Percentiles rank a stretch among this genome's conserved stretches.
Conservation (phyloP, 2,888 invertebrate species). For the Prenolepis imparis region DNA sequence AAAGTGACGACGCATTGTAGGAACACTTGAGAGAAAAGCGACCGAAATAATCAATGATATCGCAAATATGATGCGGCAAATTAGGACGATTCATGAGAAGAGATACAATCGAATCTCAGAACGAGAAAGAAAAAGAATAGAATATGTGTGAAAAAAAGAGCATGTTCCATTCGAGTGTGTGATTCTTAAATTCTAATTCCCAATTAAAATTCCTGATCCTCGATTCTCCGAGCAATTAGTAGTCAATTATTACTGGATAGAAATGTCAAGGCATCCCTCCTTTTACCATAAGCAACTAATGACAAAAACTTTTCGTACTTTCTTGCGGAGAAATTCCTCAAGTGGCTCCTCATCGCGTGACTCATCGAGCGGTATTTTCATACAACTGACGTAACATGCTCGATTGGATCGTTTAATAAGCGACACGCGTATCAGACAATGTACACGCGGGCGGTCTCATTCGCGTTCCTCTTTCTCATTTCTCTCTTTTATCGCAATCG, state of each 20-base stretch:
- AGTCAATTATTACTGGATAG: background rate
- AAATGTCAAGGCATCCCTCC: background rate
- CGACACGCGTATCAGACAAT: conserved; percentile 53
- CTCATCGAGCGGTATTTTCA: conserved; percentile 72
- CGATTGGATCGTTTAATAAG: conserved; percentile 62
- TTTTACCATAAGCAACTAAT: background rate
- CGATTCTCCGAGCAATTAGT: background rate
- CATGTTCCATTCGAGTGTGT: background rate
- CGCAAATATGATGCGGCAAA: background rate
- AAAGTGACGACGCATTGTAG: conserved; percentile 48
- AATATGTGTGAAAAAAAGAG: background rate
- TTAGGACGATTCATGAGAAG: background rate
- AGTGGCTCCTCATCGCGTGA: conserved; percentile 63
- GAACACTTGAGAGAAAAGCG: conserved; percentile 30
- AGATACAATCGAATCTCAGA: background rate
- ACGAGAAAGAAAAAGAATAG: background rate
- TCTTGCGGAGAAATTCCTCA: conserved; percentile 63
- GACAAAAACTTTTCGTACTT: conserved; percentile 16
- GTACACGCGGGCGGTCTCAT: conserved; percentile 14
- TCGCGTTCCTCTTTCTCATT: conserved; percentile 7
- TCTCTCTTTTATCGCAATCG: conserved; percentile 54
- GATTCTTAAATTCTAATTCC: background rate
- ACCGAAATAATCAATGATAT: background rate
- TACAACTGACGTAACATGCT: conserved; percentile 68
- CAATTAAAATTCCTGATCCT: background rate